Base-by-base conservation (phyloP, 2,797 vertebrate genomes). In the Danionella dracula region DNA sequence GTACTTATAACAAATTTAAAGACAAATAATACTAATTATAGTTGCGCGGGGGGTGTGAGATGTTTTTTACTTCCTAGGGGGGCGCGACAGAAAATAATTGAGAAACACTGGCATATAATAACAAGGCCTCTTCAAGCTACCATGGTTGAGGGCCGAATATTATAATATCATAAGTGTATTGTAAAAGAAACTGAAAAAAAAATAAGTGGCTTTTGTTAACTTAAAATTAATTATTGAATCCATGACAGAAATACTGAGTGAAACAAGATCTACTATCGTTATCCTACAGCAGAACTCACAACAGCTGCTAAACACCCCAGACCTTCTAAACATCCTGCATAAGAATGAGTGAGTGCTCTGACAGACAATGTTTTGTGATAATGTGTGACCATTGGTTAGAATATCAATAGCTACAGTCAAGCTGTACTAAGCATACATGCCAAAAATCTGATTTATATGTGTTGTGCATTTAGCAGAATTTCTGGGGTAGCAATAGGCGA, bases 111-210 rank as follows among this genome's bases (percentile, higher is more conserved):
- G 62, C 53, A 49, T 56, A 31, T 41, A 38, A 23, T 41, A 31
- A 72, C 54, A 37, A 56, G 49, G 53, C 69, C 64, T 5, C 41
- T 32, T 29, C 42, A 31, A 53, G 68, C 56, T 54, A 15, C 34
- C 19, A 2, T 67, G 53, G 35, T 57, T 66, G 66, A 58, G 56
- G 40, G 48, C 32, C 58, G 58, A 70, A 72, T 41, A 37, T 48
- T 40, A 37, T 58, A 31, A 66, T 37, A 44, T 13, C 27, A 21
- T 16, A 31, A 16, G 31, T 40, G 32, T 23, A 61, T 40, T 9
- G 23, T 6, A 17, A 27, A 68, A 46, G 50, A 72, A 42, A 63
- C 56, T 61, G 46, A 61, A 49, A 49, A n/a, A 45, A 50, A 23
- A 66, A 66, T 72, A 62, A 63, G 41, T 27, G n/a, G 62, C 50